Evolutionary conservation across 2,797 vertebrate species (phyloP), one percentile per base, ranked within the genome.

Genomic region (Intellagama lesueurii): DNA sequence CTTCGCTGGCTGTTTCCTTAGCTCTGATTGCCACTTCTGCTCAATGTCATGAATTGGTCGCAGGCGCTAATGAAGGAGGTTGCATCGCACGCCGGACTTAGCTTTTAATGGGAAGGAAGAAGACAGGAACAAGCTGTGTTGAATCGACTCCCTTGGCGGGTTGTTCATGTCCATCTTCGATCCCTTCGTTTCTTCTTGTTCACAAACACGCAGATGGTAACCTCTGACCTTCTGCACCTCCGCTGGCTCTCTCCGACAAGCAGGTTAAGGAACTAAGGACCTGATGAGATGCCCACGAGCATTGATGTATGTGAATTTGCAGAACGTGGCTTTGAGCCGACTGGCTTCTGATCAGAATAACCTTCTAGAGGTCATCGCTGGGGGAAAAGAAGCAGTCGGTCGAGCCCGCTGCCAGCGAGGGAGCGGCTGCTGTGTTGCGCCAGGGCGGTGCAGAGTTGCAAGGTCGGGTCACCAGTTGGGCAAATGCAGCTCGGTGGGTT

Each of bases 1-100:
- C 60, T 19, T 19, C 17, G 16, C 2, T 80, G 72, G 26, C 3
- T 0, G 0, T 80, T 89, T 44, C 17, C 0, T 75, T 47, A 75
- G 30, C 7, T 28, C 28, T 28, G 77, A 16, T 11, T 19, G 7
- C 69, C 77, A 14, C 30, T 64, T 81, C 89, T 19, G 19, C 28
- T 72, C 84, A 40, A 0, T 5, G 28, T 76, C 75, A 5, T 79
- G 85, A 82, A 35, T 35, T 84, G 16, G 4, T 84, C 77, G 16
- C 40, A 75, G 87, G 0, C 0, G 0, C 79, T 86, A 83, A 75
- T 28, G 64, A 85, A 77, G 11, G 64, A 90, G 78, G n/a, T 17
- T 47, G 83, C 83, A 80, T 91, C 91, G 81, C 49, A 77, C 47
- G 87, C 40, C 30, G 79, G 66, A 40, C 32, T 83, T 1, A 30